These are phyloP conservation scores for Eidolon dupreanum DNA, from an alignment of 2,797 vertebrate species.

Conservation along the genomic window DNA sequence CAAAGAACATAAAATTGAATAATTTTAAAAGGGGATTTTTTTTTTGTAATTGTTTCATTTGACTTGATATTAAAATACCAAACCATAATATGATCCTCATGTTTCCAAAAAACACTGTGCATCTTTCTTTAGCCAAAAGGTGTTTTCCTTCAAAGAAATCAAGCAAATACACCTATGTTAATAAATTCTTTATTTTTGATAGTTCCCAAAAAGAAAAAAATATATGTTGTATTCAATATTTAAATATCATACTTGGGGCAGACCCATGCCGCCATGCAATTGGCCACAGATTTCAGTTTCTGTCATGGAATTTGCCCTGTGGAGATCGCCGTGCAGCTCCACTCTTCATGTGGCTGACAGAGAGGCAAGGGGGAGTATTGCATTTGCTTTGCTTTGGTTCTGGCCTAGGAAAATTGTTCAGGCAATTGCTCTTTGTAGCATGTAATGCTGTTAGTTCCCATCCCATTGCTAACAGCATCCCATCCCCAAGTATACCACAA, in stretches of 20 bases:
- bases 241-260: constrained; percentile 48
- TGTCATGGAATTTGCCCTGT: constrained; percentile 67
- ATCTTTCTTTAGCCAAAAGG: not conserved
- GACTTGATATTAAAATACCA: constrained; percentile 11
- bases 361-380: not conserved
- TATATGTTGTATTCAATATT: not conserved
- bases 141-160: not conserved
- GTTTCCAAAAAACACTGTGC: not conserved
- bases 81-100: not conserved
- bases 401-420: constrained; percentile 71
- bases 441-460: constrained; percentile 76
- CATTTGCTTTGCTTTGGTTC: constrained; percentile 69
- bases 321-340: not conserved
- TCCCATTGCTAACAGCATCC: constrained; percentile 57
- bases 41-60: not conserved
- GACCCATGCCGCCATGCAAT: constrained; percentile 32
- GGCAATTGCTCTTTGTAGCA: constrained; percentile 69
- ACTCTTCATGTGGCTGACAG: constrained; percentile 39
- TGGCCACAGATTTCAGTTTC: constrained; percentile 63
- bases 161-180: constrained; percentile 1
- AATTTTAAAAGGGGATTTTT: not conserved
- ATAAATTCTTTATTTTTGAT: constrained; percentile 29
- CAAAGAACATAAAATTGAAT: not conserved
- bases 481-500: not conserved
- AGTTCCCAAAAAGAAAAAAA: constrained; percentile 29